Evolutionary conservation across 2,888 invertebrate species (phyloP).

Genomic region (Cryptocephalus moraei): DNA sequence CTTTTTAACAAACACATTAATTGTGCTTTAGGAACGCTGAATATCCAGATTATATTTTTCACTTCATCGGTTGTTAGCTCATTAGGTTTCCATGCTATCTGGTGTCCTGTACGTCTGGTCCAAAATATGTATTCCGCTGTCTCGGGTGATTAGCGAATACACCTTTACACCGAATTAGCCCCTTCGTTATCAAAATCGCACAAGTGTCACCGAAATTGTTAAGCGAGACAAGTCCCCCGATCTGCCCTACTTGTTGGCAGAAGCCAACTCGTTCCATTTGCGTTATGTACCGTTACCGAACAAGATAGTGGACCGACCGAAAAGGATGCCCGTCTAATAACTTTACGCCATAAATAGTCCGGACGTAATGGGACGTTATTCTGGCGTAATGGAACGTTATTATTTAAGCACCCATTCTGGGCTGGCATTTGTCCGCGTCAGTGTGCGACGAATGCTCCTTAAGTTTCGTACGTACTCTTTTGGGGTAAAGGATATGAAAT

Average conservation of each 20-base stretch:
- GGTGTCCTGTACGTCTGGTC: too few species aligned
- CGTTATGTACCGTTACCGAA: constrained; percentile 16
- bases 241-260: not conserved
- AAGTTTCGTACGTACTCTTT: too few species aligned
- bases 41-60: too few species aligned
- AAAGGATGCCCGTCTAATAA: constrained; percentile 3
- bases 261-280: constrained; percentile 4
- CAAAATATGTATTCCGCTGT: too few species aligned
- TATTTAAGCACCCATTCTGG: constrained; percentile 7
- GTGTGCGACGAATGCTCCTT: not conserved
- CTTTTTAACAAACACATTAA: too few species aligned
- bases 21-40: too few species aligned
- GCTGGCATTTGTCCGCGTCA: constrained; percentile 7
- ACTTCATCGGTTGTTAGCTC: too few species aligned
- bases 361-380: constrained; percentile 8
- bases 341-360: constrained; percentile 7
- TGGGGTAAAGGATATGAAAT: not conserved
- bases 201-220: too few species aligned
- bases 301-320: constrained; percentile 3
- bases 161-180: too few species aligned
- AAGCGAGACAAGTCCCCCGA: not conserved
- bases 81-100: too few species aligned
- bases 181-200: too few species aligned
- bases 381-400: not conserved
- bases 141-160: too few species aligned